Base-by-base conservation (phyloP, 2,888 invertebrate species). In the Psylliodes chrysocephalus region DNA sequence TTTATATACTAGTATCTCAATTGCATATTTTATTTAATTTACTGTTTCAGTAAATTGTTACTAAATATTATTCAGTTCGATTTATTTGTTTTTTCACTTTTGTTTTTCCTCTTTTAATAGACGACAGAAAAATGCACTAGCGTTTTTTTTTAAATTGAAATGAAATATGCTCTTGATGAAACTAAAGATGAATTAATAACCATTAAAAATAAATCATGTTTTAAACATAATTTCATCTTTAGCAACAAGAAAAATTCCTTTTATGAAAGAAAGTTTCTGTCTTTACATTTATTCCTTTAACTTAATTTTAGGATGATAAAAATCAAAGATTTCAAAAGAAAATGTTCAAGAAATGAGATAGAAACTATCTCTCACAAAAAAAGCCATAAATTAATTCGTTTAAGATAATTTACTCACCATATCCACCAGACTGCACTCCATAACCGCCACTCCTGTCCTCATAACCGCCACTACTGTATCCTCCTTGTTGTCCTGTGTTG, bases 361-460 rank as follows among this genome's bases (percentile, higher is more conserved):
- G 8, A 10, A 30, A 30, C 35, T 35, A 14, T 35, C 14, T 4
- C 14, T 6, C n/a, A 35, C 35, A 35, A 35, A 35, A 35, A 1
- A 4, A 35, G 3, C 2, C 14, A 12, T 14, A 35, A 30, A 30
- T 12, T 12, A 12, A n/a, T 35, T 35, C 33, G 4, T 25, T 25
- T 3, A 25, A n/a, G n/a, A n/a, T n/a, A n/a, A n/a, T n/a, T n/a
- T 44, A 74, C 75, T 75, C 68, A 76, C 76, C 76, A 67, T 76
- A 76, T 35, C 73, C 73, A 0, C 73, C 74, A 14, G 53, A 53
- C 12, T 68, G 63, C 28, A 69, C 66, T 22, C 67, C 71, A 60
- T 75, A 75, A 46, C 75, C 75, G 3, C 70, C 71, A 64, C 69
- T 73, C 54, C 73, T 71, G 35, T 74, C 74, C 22, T 74, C 75